phyloP scores from a whole-genome alignment of 1,140 invertebrate species.

The Philopotamus ludificatus region DNA sequence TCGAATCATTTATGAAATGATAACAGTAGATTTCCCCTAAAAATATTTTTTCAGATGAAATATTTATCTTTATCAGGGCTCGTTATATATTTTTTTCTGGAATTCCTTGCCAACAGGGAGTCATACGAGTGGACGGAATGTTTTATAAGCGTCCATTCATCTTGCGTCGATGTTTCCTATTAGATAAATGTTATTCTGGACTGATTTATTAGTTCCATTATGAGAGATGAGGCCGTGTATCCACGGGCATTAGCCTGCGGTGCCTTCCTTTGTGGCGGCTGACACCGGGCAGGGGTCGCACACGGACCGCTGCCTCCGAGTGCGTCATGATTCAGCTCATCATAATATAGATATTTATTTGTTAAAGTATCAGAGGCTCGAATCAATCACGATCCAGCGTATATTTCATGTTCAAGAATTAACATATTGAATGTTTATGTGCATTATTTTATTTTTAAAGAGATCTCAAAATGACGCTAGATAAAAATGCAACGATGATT shows the following conservation, averaged over 20 bases:
- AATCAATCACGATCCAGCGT: neutral
- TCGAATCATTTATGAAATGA: too few species aligned
- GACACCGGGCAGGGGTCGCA: neutral
- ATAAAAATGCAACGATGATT: too few species aligned
- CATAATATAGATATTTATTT: neutral
- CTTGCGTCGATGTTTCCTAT: conserved; percentile 33
- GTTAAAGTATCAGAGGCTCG: neutral
- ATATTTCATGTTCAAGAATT: too few species aligned
- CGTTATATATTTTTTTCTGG: too few species aligned
- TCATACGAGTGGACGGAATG: neutral
- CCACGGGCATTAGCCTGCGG: neutral
- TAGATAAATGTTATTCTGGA: conserved; percentile 33
- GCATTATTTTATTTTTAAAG: too few species aligned
- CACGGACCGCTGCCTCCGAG: neutral
- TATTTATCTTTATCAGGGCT: too few species aligned
- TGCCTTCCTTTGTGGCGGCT: neutral
- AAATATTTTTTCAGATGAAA: too few species aligned
- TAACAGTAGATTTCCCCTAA: too few species aligned
- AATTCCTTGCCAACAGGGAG: too few species aligned
- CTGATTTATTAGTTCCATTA: conserved; percentile 35
- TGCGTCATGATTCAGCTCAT: conserved; percentile 6
- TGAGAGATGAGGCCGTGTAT: conserved; percentile 19
- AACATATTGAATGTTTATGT: too few species aligned
- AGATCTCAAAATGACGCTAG: too few species aligned
- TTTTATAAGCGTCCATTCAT: conserved; percentile 26